Evolutionary conservation across 2,113 vertebrate genomes (phyloP), one percentile per base, ranked within the genome.

Genomic region (Xyliphius kryptos): DNA sequence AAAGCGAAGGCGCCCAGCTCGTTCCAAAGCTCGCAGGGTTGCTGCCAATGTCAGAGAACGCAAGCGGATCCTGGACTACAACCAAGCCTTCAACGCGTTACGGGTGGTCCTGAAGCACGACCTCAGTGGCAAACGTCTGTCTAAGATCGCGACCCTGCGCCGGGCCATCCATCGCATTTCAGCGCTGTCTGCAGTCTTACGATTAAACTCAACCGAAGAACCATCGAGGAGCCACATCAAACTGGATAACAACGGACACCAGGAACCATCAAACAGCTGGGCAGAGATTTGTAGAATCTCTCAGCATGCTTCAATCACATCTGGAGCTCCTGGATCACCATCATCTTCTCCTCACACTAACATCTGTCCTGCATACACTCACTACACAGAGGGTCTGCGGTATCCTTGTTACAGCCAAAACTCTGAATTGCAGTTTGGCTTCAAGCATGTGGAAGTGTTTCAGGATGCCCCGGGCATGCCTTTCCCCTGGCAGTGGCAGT

Each of bases 41-140:
- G 93, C 96, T 0, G 96, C 96, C 74, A 98, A 98, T 0, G 89
- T 98, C 69, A 81, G 95, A 0, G 96, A 98, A 82, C 83, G 96
- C 38, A 97, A 94, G 74, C 90, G 95, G 66, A n/a, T n/a, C n/a
- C n/a, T n/a, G n/a, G n/a, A n/a, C n/a, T n/a, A n/a, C n/a, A n/a
- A n/a, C n/a, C n/a, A n/a, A n/a, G n/a, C n/a, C n/a, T n/a, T n/a
- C n/a, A n/a, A n/a, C n/a, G n/a, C n/a, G n/a, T n/a, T n/a, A n/a
- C n/a, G n/a, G n/a, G n/a, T n/a, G n/a, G n/a, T n/a, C n/a, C n/a
- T n/a, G n/a, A n/a, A n/a, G n/a, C n/a, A n/a, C n/a, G n/a, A n/a
- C n/a, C n/a, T n/a, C n/a, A n/a, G n/a, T n/a, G n/a, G n/a, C n/a
- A n/a, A 97, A 77, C 82, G 95, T 15, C 88, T 98, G 13, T 98